Evolutionary conservation across 2,113 vertebrate species (phyloP).

Genomic region (Merops nubicus): DNA sequence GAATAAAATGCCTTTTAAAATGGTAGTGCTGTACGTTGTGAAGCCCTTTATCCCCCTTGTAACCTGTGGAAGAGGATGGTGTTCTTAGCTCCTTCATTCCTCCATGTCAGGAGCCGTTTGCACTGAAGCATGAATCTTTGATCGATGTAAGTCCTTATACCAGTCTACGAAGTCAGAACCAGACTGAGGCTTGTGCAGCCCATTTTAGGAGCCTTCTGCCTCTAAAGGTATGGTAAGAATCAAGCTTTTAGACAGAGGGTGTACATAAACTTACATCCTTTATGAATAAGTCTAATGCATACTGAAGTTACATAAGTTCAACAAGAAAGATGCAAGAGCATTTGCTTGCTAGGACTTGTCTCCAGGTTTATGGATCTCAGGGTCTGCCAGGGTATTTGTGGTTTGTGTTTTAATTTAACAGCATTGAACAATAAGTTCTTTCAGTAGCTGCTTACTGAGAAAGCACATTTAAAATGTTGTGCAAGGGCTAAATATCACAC

Average conservation of each 20-base stretch:
- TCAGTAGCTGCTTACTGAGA: not conserved
- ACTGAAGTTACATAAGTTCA: not conserved
- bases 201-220: not conserved
- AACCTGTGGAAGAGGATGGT: not conserved
- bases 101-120: not conserved
- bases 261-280: not conserved
- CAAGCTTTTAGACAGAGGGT: not conserved
- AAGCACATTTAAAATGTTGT: not conserved
- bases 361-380: not conserved
- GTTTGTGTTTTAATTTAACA: constrained; percentile 12
- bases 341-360: not conserved
- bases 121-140: not conserved
- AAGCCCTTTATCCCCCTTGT: not conserved
- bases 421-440: not conserved
- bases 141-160: not conserved
- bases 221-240: not conserved
- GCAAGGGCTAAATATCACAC: not conserved
- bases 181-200: not conserved
- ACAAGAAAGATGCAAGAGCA: not conserved
- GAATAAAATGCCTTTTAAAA: not conserved
- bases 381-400: not conserved
- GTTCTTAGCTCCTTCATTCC: not conserved
- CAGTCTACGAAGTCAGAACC: not conserved
- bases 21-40: not conserved
- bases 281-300: not conserved